Conservation (phyloP, 2,888 invertebrate species). For the Trachelus stipa region DNA sequence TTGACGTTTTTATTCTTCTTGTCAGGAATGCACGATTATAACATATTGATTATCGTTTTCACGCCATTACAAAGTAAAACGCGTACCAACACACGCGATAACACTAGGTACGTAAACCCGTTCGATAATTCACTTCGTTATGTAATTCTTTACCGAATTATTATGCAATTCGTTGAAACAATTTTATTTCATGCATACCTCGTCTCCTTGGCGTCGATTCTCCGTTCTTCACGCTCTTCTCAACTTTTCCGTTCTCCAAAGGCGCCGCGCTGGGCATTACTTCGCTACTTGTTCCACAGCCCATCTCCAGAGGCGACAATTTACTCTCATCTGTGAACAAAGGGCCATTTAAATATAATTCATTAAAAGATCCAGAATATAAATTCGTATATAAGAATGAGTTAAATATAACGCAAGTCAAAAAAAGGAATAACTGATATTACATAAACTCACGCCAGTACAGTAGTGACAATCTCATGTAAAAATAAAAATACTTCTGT, state of each 20-base stretch:
- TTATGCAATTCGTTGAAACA: background rate
- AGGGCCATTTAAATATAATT: background rate
- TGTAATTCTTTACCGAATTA: background rate
- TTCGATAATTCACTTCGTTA: background rate
- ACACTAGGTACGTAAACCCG: background rate
- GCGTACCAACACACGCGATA: background rate
- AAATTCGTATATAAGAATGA: background rate
- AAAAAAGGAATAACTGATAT: background rate
- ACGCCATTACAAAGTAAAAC: background rate
- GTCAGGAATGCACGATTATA: background rate
- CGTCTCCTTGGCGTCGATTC: background rate
- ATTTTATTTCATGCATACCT: background rate
- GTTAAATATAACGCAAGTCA: background rate
- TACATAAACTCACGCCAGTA: background rate
- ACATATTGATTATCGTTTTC: background rate
- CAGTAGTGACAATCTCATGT: too few species aligned
- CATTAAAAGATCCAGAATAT: background rate
- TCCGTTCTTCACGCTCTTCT: background rate
- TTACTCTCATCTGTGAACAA: background rate
- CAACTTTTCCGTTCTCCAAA: conserved; percentile 1
- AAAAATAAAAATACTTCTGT: too few species aligned
- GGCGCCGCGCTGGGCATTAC: conserved; percentile 35
- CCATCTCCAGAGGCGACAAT: conserved; percentile 29
- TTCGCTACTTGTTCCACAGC: conserved; percentile 43
- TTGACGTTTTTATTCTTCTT: background rate